A percentile compares a stretch with the other conserved stretches of the same genome.
Evolutionary conservation across 2,113 vertebrate species (phyloP).

Genomic region (Chloropsis hardwickii): DNA sequence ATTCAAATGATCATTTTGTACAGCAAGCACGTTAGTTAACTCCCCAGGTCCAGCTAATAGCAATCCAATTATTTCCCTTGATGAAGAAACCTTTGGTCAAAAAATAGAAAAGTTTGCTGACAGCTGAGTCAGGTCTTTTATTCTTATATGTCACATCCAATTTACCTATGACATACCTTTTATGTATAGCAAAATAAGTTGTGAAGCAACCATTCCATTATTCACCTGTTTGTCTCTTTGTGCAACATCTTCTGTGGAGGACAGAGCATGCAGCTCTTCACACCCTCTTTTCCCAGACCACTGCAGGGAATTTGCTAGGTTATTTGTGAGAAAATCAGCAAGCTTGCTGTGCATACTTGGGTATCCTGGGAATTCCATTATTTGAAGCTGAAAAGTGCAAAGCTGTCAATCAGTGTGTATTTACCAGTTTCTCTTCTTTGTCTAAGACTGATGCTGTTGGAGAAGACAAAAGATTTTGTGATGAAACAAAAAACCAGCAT

Average conservation of each 20-base stretch:
- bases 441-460: not conserved
- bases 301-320: not conserved
- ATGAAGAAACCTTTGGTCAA: not conserved
- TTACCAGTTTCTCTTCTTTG: not conserved
- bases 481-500: not conserved
- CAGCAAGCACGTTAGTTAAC: not conserved
- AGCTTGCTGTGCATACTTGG: not conserved
- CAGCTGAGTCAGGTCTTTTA: not conserved
- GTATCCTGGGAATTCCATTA: not conserved
- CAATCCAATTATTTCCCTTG: not conserved
- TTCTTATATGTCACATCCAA: not conserved
- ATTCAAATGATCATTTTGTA: not conserved
- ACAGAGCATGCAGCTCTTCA: not conserved
- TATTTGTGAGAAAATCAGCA: not conserved
- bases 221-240: not conserved
- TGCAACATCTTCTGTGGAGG: not conserved
- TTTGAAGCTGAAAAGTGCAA: not conserved
- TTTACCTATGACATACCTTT: not conserved
- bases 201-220: not conserved
- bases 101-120: not conserved
- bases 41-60: not conserved
- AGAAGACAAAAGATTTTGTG: not conserved
- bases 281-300: not conserved
- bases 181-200: not conserved
- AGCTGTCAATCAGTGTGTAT: not conserved